Base-by-base conservation (phyloP, 2,888 invertebrate species). In the Dicyrtoma fusca region DNA sequence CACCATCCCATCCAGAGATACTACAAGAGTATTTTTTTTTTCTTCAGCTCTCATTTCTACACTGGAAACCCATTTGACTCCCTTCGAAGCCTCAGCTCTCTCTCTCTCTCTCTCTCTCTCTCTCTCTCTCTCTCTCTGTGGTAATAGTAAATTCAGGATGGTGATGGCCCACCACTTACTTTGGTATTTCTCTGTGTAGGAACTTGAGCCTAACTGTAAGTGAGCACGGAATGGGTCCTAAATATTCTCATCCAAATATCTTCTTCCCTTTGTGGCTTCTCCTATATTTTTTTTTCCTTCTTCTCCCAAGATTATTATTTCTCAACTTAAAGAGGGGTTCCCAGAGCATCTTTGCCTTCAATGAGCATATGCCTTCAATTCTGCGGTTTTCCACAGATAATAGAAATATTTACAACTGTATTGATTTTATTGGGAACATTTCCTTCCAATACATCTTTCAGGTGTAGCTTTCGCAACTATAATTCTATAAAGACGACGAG, bases 191-290 rank as follows among this genome's bases (percentile, higher is more conserved):
- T 57, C n/a, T 14, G 6, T 53, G 42, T 42, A 61, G 34, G 61
- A 61, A 61, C 61, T 61, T 61, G 23, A 21, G 42, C 21, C 65
- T 65, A 65, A 65, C 53, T 55, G 68, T 68, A 68, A 57, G 42
- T 68, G 57, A 45, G 42, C 68, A 68, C 42, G 68, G 53, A 68
- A 68, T 68, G 11, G 63, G 42, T 21, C 45, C 47, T 47, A 63
- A 63, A 63, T 63, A 63, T 63, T 63, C 55, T 19, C 34, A 55
- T 66, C 25, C 34, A 34, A 34, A 34, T 34, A 34, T 34, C 34
- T 34, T 8, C 34, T 34, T 34, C 34, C 34, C 34, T 5, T 34
- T 34, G 34, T 34, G 34, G 34, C 34, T 34, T 34, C 34, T 19
- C 25, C 57, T 57, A 10, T 57, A 8, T 21, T 17, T 17, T 57